Evolutionary conservation across 1,140 invertebrate species (phyloP).

Genomic region (Sinonovacula constricta): DNA sequence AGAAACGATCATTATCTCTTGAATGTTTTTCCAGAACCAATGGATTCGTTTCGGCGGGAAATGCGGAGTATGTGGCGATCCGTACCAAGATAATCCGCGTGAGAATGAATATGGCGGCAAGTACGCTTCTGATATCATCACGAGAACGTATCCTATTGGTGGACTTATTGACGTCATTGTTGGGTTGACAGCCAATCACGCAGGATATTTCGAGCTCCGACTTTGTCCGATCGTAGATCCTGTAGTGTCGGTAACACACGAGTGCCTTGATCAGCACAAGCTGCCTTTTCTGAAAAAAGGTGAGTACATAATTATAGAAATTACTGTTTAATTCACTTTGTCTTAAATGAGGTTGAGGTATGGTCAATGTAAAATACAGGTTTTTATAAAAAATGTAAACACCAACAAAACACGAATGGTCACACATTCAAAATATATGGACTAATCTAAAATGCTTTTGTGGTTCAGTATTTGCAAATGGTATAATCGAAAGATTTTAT

Average conservation of each 20-base stretch:
- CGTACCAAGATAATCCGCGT: slow-evolving; percentile 62
- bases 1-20: too few relatives aligned
- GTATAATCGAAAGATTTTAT: too few relatives aligned
- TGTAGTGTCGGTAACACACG: slow-evolving; percentile 57
- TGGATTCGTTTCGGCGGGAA: slow-evolving; percentile 70
- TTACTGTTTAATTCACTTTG: too few relatives aligned
- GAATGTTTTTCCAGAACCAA: slow-evolving; percentile 54
- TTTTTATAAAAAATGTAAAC: too few relatives aligned
- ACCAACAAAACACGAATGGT: too few relatives aligned
- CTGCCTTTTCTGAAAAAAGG: slow-evolving; percentile 31
- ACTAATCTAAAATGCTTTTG: too few relatives aligned
- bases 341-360: too few relatives aligned
- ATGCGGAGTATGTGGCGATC: slow-evolving; percentile 79
- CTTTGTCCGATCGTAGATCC: slow-evolving; percentile 81
- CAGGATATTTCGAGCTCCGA: slow-evolving; percentile 69
- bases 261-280: slow-evolving; percentile 59
- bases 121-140: slow-evolving; percentile 76
- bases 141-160: slow-evolving; percentile 66
- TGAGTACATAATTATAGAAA: too few relatives aligned
- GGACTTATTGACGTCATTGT: slow-evolving; percentile 65
- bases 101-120: slow-evolving; percentile 75
- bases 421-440: too few relatives aligned
- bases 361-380: too few relatives aligned
- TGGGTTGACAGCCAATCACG: slow-evolving; percentile 68
- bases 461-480: too few relatives aligned